Evolutionary conservation across 2,797 vertebrate genomes (phyloP).

Genomic region (Helicolenus hilgendorfi): DNA sequence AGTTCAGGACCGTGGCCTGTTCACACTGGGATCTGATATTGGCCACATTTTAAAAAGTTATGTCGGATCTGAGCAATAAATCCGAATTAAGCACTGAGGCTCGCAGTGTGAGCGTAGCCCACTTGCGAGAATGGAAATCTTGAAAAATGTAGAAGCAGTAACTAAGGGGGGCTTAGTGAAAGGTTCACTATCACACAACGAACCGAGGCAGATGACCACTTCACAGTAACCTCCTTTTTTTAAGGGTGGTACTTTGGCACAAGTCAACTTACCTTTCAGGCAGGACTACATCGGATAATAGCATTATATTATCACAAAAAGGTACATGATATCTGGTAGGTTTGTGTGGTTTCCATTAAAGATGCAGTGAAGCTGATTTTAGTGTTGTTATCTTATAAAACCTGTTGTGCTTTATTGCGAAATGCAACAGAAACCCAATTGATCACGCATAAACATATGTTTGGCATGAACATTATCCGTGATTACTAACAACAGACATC

Average conservation of each 20-base stretch:
- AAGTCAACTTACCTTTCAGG: not conserved
- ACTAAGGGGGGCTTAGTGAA: too few species aligned
- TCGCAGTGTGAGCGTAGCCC: too few species aligned
- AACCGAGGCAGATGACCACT: not conserved
- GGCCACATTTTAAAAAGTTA: too few species aligned
- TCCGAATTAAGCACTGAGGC: too few species aligned
- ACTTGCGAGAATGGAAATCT: too few species aligned
- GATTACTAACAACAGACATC: slow-evolving; percentile 70
- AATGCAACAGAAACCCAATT: slow-evolving; percentile 53
- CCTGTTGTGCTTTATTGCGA: slow-evolving; percentile 36
- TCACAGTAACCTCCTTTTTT: not conserved
- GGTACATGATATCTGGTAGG: not conserved
- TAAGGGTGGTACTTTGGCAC: not conserved
- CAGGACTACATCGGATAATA: not conserved
- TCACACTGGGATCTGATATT: too few species aligned
- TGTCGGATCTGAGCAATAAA: too few species aligned
- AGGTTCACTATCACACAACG: not conserved
- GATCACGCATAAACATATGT: slow-evolving; percentile 60
- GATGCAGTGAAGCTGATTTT: slow-evolving; percentile 1
- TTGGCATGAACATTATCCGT: slow-evolving; percentile 50
- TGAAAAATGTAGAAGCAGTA: too few species aligned
- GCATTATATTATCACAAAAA: not conserved
- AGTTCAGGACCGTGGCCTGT: too few species aligned
- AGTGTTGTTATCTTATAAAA: slow-evolving; percentile 23
- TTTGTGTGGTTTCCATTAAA: not conserved